These are phyloP conservation scores for Montifringilla adamsi DNA, from an alignment of 2,113 vertebrate species.

Conservation along the genomic window DNA sequence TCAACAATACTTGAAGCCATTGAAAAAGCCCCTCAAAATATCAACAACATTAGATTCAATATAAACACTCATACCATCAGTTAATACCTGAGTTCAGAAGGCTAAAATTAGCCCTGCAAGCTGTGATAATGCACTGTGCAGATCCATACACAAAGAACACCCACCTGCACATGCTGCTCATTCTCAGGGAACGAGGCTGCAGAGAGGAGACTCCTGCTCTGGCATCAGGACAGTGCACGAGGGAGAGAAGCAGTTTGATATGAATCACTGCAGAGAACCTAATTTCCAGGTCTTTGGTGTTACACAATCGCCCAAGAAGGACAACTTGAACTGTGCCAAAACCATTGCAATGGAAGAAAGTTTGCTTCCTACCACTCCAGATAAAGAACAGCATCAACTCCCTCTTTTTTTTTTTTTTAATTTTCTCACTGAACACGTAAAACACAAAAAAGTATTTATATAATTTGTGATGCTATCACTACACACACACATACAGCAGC, in stretches of 20 bases:
- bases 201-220: neutral
- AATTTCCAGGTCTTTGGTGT: neutral
- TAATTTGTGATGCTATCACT: neutral
- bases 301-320: neutral
- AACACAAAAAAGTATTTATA: neutral
- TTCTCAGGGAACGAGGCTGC: neutral
- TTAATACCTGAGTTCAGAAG: neutral
- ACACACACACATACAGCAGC: neutral
- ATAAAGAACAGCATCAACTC: neutral
- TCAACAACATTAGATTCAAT: neutral
- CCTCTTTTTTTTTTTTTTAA: neutral
- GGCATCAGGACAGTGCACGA: neutral
- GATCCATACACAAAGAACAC: neutral
- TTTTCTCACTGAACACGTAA: neutral
- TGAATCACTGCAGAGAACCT: neutral
- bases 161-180: accelerated
- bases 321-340: neutral
- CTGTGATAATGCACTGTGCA: neutral
- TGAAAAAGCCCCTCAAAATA: neutral
- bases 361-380: neutral
- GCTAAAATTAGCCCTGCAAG: neutral
- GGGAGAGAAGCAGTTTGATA: neutral
- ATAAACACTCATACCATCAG: neutral
- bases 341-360: neutral
- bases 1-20: neutral